Conservation (phyloP, 2,797 vertebrate species). For the Limosa lapponica region DNA sequence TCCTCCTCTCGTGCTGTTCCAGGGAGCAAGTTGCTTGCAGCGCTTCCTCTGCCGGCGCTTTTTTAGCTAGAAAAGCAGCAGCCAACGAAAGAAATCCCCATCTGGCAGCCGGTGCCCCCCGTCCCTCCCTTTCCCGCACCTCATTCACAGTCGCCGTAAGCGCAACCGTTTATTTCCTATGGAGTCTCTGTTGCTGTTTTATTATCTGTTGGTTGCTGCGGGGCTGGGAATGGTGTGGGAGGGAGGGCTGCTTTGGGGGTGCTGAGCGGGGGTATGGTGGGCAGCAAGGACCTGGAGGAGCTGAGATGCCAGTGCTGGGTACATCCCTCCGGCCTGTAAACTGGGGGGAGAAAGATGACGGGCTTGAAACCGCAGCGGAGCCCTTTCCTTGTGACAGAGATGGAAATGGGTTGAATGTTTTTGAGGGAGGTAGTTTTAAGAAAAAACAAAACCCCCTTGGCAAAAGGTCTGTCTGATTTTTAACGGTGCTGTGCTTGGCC, state of each 20-base stretch:
- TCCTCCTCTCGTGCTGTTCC: not conserved
- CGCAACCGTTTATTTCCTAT: not conserved
- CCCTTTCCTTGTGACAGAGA: not conserved
- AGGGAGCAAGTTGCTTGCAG: not conserved
- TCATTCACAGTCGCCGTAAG: not conserved
- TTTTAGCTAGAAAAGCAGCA: not conserved
- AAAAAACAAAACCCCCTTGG: not conserved
- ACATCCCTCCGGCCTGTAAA: rapidly evolving
- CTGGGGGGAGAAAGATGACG: rapidly evolving
- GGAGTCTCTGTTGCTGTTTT: not conserved
- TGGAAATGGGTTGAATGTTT: not conserved
- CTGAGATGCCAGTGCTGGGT: rapidly evolving
- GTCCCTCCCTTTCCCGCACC: rapidly evolving
- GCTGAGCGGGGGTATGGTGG: rapidly evolving
- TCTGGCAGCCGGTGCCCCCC: not conserved
- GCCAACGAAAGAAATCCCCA: not conserved
- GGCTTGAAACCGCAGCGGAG: not conserved
- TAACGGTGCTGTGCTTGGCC: not conserved
- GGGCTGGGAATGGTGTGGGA: not conserved
- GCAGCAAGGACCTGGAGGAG: not conserved
- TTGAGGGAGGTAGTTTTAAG: not conserved
- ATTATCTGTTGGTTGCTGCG: not conserved
- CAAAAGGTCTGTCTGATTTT: not conserved
- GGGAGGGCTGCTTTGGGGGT: not conserved
- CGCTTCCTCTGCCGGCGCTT: not conserved